A percentile compares a stretch with the other conserved stretches of the same genome.
Evolutionary conservation across 2,888 invertebrate species (phyloP).

Genomic region (Tetropium fuscum): DNA sequence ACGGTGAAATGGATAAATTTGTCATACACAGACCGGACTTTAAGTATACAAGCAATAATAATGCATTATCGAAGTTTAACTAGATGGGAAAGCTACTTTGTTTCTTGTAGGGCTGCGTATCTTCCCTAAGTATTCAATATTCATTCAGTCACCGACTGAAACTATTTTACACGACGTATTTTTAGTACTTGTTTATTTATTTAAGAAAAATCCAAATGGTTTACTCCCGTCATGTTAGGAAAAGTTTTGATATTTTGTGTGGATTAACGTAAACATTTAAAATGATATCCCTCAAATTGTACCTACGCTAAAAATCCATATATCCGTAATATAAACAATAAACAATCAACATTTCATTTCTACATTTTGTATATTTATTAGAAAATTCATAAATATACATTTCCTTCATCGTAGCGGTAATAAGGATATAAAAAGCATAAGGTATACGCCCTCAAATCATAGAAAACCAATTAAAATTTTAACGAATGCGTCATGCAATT

Average conservation of each 20-base stretch:
- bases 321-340: not conserved
- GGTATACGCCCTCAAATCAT: not conserved
- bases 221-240: not conserved
- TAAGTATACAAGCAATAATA: no score
- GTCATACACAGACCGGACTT: no score
- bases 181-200: constrained; percentile 17
- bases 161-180: constrained; percentile 7
- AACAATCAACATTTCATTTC: not conserved
- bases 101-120: no score
- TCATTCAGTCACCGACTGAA: no score
- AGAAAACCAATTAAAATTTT: constrained; percentile 3
- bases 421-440: not conserved
- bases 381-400: not conserved
- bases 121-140: no score
- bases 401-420: not conserved
- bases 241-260: not conserved
- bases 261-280: not conserved
- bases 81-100: no score
- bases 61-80: no score
- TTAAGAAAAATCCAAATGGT: not conserved
- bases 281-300: not conserved
- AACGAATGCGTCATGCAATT: no score
- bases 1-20: no score
- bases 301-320: no score
- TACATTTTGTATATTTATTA: constrained; percentile 2